Conservation (phyloP, 1,140 invertebrate species). For the Caenorhabditis tropicalis region DNA sequence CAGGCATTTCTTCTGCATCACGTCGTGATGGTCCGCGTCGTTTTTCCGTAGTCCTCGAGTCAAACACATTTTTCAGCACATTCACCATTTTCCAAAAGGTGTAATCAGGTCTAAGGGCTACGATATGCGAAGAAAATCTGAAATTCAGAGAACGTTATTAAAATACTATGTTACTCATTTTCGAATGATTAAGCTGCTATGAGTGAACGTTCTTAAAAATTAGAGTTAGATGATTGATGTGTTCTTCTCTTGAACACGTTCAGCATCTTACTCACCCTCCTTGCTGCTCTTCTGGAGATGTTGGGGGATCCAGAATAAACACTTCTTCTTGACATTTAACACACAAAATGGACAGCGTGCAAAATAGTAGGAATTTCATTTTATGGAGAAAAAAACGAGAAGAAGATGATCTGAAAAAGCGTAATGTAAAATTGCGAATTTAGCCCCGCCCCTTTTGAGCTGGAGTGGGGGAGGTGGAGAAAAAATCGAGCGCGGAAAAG, state of each 20-base stretch:
- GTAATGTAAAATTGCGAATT: neutral
- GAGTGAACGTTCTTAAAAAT: no score
- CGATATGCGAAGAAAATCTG: conserved; percentile 25
- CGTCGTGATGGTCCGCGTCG: neutral
- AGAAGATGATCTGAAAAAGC: neutral
- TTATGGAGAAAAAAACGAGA: neutral
- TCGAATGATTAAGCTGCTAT: neutral
- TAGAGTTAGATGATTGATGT: no score
- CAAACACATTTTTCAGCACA: conserved; percentile 40
- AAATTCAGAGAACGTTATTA: neutral
- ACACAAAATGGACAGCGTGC: neutral
- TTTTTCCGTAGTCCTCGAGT: conserved; percentile 27
- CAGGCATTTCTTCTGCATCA: neutral
- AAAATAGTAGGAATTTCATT: neutral
- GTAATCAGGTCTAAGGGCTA: conserved; percentile 44
- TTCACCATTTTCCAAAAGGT: conserved; percentile 50
- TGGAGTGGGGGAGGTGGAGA: neutral
- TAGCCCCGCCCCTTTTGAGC: neutral
- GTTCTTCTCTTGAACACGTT: no score
- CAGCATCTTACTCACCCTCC: neutral
- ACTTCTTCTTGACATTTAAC: conserved; percentile 13
- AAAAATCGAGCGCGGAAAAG: neutral
- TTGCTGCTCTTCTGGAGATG: conserved; percentile 10
- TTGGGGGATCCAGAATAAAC: conserved; percentile 1
- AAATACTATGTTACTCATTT: no score